Base-by-base conservation (phyloP, 2,113 vertebrate species). In the Atherinomorus stipes region DNA sequence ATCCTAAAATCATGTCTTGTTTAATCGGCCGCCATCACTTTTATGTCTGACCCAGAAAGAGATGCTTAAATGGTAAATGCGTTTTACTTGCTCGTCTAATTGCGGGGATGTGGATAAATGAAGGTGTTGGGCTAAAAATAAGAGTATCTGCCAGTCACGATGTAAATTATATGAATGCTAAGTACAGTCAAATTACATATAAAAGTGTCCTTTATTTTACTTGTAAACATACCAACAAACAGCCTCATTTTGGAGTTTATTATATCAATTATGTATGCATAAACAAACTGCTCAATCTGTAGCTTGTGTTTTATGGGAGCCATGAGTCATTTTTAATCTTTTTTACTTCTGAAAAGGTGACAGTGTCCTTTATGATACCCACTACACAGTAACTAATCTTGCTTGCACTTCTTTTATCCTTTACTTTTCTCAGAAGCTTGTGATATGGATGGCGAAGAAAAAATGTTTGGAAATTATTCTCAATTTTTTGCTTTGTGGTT, bases 11-110 rank as follows among this genome's bases (percentile, higher is more conserved):
- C 64, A 54, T 4, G 49, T 80, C 68, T 64, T 42, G 37, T 74
- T 74, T 85, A 86, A 87, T 82, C 78, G 67, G 72, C 53, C 44
- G 42, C 51, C 47, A 52, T 77, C 78, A 63, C 37, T 56, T 81
- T 76, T 68, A 82, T 83, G 69, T 61, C 38, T 76, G 84, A 78
- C 81, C 81, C 73, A 82, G 78, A 87, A 84, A 87, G 50, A 71
- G 71, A 78, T 31, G 61, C 78, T 65, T 65, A 45, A 58, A 76
- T 52, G 28, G 50, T 63, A 74, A 85, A 81, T 67, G 64, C 68
- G 44, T 85, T 77, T 85, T 74, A 70, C 53, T 71, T 52, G 37
- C 74, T 84, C 76, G 42, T 84, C 62, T 82, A 82, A 84, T 71
- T 76, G 59, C 69, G 51, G 38, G 64, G 56, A 71, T 45, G 25